Evolutionary conservation across 2,888 invertebrate species (phyloP), one percentile per base, ranked within the genome.

Genomic region (Leptothorax acervorum): DNA sequence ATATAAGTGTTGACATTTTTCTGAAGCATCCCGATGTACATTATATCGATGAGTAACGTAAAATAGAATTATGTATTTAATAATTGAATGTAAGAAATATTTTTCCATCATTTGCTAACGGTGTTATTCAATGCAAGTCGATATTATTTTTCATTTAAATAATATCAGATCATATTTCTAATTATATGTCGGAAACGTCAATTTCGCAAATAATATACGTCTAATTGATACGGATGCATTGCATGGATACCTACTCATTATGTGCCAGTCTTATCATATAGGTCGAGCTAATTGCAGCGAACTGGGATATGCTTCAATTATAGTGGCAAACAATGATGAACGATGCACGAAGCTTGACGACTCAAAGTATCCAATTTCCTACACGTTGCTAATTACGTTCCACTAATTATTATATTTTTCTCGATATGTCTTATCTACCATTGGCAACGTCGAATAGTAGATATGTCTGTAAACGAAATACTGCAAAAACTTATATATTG

Each of bases 261-360:
- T n/a, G 55, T 66, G 53, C 60, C 68, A 79, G 48, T 79, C 48
- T 70, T 78, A 78, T 78, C 68, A 79, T 57, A 23, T 48, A 48
- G 70, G 48, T 79, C 70, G 51, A 79, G 48, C n/a, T 79, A 79
- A 79, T 79, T 70, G 48, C 45, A 68, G 45, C 48, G 45, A 60
- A 48, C 60, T 60, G 45, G 79, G 48, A 45, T 79, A 31, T 60
- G 31, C 23, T 48, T 60, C 48, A 60, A 60, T 79, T 79, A 79
- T 15, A 18, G 23, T 48, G 35, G 79, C 35, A 79, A 79, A 70
- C 79, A 48, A 79, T 79, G 79, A 79, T 79, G 48, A 79, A 79
- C 11, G 79, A 70, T 23, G 55, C 55, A 23, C 42, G 12, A 42
- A 42, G 53, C 42, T 55, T 60, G 57, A 60, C 60, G 39, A 70